Percentiles rank a stretch among this genome's conserved stretches.
These are phyloP conservation scores for Athetis lepigone DNA, from an alignment of 2,888 invertebrate species.

Conservation along the genomic window DNA sequence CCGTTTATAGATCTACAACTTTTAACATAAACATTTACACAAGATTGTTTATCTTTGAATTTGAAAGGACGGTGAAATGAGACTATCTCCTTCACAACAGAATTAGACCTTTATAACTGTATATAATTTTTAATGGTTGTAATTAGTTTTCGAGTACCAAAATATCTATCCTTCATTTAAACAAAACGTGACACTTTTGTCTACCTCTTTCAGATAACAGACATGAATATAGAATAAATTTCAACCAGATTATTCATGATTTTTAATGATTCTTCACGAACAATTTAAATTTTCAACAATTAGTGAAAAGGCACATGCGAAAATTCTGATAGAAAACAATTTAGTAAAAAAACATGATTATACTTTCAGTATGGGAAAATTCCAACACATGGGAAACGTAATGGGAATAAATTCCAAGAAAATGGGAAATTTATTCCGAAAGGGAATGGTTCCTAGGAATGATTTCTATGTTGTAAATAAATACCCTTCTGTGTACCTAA, in stretches of 20 bases:
- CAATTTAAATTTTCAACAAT: slow-evolving; percentile 34
- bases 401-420: slow-evolving; percentile 25
- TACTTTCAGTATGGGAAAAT: slow-evolving; percentile 27
- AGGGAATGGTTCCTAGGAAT: slow-evolving; percentile 55
- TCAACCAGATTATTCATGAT: slow-evolving; percentile 23
- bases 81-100: no score
- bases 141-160: no score
- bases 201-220: slow-evolving; percentile 3
- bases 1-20: no score
- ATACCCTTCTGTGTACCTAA: slow-evolving; percentile 26
- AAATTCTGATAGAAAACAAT: slow-evolving; percentile 21
- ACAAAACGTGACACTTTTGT: slow-evolving; percentile 1
- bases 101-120: no score
- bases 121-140: no score
- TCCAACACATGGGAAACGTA: slow-evolving; percentile 17
- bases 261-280: slow-evolving; percentile 16
- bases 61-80: no score
- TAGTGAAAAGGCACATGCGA: slow-evolving; percentile 39
- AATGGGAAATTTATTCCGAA: slow-evolving; percentile 31
- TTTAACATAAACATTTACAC: no score
- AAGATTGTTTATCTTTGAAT: no score
- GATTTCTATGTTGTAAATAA: slow-evolving; percentile 39
- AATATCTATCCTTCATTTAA: no score
- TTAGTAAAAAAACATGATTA: slow-evolving; percentile 38
- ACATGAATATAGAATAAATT: slow-evolving; percentile 26